Conservation (phyloP, 2,888 invertebrate species). For the Azorinus chamasolen region DNA sequence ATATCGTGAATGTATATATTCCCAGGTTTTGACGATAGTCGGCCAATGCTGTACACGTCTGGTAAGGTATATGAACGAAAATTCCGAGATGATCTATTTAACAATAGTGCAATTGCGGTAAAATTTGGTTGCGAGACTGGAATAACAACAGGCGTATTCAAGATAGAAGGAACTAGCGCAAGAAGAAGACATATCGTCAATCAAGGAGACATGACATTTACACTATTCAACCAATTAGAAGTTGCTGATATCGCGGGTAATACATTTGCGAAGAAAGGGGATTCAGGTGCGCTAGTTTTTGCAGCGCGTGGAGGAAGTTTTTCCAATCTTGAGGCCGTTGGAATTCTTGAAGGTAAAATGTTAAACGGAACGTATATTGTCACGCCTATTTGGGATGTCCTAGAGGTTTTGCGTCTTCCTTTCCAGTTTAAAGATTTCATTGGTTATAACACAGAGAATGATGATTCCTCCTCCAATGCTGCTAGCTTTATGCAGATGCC, state of each 20-base stretch:
- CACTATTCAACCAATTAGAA: slow-evolving; percentile 9
- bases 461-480: no score
- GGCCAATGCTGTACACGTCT: no score
- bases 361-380: slow-evolving; percentile 1
- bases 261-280: slow-evolving; percentile 4
- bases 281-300: slow-evolving; percentile 9
- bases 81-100: no score
- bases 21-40: no score
- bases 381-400: slow-evolving; percentile 4
- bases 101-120: no score
- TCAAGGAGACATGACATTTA: no score
- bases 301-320: slow-evolving; percentile 1
- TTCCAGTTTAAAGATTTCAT: no score
- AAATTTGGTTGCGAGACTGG: slow-evolving; percentile 15
- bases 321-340: slow-evolving; percentile 1
- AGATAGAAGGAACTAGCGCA: background rate
- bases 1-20: no score
- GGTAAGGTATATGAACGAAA: no score
- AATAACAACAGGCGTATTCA: background rate
- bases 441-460: no score
- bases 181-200: slow-evolving; percentile 3
- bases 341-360: background rate
- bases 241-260: background rate
- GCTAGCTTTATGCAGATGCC: no score
- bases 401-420: background rate